Evolutionary conservation across 2,888 invertebrate species (phyloP), one percentile per base, ranked within the genome.

Genomic region (Stramonita haemastoma): DNA sequence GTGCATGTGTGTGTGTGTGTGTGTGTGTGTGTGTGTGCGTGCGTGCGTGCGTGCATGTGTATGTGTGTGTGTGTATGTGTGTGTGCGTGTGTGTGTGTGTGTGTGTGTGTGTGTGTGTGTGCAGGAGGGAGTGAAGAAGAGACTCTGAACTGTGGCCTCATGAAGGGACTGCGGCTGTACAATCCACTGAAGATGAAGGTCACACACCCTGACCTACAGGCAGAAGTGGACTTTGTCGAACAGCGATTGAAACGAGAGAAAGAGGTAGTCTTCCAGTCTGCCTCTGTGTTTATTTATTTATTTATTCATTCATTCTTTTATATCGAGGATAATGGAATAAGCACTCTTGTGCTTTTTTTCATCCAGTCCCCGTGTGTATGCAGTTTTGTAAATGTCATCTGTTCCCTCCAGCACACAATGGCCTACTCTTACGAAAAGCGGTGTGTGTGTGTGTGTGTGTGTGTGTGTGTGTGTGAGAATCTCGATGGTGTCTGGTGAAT

Each of bases 201-300:
- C 6, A 6, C 36, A 4, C 22, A 66, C 32, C 85, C 89, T 36
- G 87, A 87, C 0, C 57, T 91, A 11, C 4, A 34, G 11, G 88
- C 36, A 17, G 90, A 91, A 73, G 32, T 89, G 13, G 90, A 89
- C 19, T 91, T 90, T 90, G 86, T 91, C 22, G 70, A 77, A 29
- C 86, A 84, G 19, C 89, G 66, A 73, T 29, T 66, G 29, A 60
- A 36, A n/a, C 87, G 87, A 56, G 84, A 90, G 26, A 84, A 86
- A 4, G 88, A 91, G 91, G 91, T 91, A 70, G 57, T 70, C 11
- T 34, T 36, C 46, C 22, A n/a, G 8, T 73, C 60, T 60, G 22
- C 19, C 60, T 60, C 19, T 22, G 22, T 60, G 46, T 60, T 4
- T 22, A 13, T 60, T 4, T 19, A 2, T 15, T n/a, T n/a, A n/a